These are phyloP conservation scores for Oreotragus oreotragus DNA, from an alignment of 2,113 vertebrate genomes.

Conservation along the genomic window DNA sequence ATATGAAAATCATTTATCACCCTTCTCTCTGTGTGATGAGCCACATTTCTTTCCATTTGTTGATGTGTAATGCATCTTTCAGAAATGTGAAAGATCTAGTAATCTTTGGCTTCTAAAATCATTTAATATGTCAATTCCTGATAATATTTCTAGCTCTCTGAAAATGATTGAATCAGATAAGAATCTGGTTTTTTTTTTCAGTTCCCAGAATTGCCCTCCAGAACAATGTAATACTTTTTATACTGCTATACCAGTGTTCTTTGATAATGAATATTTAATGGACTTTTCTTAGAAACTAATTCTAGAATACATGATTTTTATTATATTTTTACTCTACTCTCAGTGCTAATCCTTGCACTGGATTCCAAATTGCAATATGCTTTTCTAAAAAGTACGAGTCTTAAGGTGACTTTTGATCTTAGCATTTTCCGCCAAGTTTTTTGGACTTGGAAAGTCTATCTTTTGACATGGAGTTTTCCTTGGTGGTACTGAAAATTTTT, in stretches of 20 bases:
- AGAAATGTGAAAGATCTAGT: conserved; percentile 3
- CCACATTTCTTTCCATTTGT: conserved; percentile 20
- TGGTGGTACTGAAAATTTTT: neutral
- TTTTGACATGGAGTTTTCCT: conserved; percentile 37
- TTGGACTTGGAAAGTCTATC: neutral
- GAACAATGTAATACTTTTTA: conserved; percentile 15
- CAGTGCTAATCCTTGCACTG: neutral
- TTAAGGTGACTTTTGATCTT: conserved; percentile 4
- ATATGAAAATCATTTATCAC: conserved; percentile 10
- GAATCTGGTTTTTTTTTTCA: neutral
- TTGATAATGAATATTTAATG: conserved; percentile 19
- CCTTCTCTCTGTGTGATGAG: neutral
- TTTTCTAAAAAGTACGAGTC: neutral
- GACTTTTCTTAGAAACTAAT: conserved; percentile 17
- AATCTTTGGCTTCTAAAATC: neutral
- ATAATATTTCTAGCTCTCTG: neutral
- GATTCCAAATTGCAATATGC: neutral
- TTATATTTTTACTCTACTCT: neutral
- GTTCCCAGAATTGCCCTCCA: neutral
- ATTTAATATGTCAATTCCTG: neutral
- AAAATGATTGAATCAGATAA: neutral
- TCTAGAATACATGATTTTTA: neutral
- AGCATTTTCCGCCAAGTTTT: neutral
- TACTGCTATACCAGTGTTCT: neutral
- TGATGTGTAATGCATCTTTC: conserved; percentile 18